Evolutionary conservation across 2,888 invertebrate genomes (phyloP), one percentile per base, ranked within the genome.

Genomic region (Tinea semifulvella): DNA sequence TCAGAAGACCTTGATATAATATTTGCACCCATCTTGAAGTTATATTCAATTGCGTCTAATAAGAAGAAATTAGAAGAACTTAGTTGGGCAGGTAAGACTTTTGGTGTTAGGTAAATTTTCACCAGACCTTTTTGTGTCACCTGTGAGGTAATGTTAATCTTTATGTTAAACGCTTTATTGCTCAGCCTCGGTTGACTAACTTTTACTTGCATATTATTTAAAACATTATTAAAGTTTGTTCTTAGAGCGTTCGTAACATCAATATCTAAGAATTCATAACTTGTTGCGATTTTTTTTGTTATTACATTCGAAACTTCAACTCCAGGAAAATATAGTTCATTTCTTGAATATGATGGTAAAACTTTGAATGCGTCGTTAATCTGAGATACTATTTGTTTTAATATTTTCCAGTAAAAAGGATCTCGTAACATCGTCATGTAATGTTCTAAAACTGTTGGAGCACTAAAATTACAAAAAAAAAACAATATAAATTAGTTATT

Each of bases 51-150:
- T 46, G 65, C 65, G 56, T 89, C 89, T 13, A 88, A 61, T 54
- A 85, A 67, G 46, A 84, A 79, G 54, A 87, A 88, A 49, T 82
- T 71, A 56, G 50, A 63, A 53, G 62, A 57, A 11, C 14, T 18
- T 38, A 84, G 71, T 53, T 82, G 80, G 45, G 83, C 82, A 27
- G 84, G 83, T 57, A 87, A 82, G 51, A 84, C 81, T 68, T 87
- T 89, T 2, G 91, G 91, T 47, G 88, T 90, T 26, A 90, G 61
- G 74, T 85, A 91, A 35, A 89, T 70, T 55, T 87, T 87, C 7
- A 90, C 68, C 25, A 85, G 66, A 10, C 84, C 87, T 57, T 85
- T 85, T 50, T 77, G 77, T 2, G 74, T 60, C 26, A 85, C 83
- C 35, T 87, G 79, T 18, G 89, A 84, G 13, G 82, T 75, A 27